These are phyloP conservation scores for Apaloderma vittatum DNA, from an alignment of 2,113 vertebrate genomes.

Conservation along the genomic window DNA sequence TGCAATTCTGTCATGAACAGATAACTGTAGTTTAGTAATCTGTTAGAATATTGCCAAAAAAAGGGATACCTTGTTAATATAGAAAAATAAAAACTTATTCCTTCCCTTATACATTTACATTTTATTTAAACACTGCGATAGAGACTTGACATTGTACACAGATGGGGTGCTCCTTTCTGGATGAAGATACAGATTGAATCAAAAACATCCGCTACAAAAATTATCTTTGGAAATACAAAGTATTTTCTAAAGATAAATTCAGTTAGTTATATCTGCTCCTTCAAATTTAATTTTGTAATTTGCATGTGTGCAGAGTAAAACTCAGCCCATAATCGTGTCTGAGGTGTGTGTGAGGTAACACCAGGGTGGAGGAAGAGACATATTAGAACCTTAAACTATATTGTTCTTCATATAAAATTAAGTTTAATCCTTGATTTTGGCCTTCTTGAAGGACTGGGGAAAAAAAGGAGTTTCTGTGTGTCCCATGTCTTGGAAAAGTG, in stretches of 20 bases:
- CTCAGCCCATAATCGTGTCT: neutral
- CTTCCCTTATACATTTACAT: neutral
- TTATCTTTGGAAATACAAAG: neutral
- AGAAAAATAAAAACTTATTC: neutral
- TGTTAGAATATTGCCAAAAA: neutral
- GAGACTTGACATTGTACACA: neutral
- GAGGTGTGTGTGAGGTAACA: neutral
- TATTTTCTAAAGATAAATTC: neutral
- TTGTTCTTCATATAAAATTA: neutral
- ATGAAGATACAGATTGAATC: neutral
- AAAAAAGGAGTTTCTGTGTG: neutral
- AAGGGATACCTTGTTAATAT: neutral
- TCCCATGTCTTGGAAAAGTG: neutral
- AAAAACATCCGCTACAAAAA: neutral
- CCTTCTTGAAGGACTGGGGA: neutral
- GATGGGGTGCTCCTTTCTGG: neutral
- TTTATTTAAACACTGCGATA: neutral
- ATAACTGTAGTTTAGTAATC: constrained; percentile 11
- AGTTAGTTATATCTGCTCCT: neutral
- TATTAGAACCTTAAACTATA: neutral
- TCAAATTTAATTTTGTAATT: neutral
- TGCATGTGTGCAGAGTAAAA: neutral
- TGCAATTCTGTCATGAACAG: neutral
- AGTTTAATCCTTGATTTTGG: neutral
- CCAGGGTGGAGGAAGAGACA: neutral